phyloP scores from a whole-genome alignment of 2,113 vertebrate species.

The Amia ocellicauda region DNA sequence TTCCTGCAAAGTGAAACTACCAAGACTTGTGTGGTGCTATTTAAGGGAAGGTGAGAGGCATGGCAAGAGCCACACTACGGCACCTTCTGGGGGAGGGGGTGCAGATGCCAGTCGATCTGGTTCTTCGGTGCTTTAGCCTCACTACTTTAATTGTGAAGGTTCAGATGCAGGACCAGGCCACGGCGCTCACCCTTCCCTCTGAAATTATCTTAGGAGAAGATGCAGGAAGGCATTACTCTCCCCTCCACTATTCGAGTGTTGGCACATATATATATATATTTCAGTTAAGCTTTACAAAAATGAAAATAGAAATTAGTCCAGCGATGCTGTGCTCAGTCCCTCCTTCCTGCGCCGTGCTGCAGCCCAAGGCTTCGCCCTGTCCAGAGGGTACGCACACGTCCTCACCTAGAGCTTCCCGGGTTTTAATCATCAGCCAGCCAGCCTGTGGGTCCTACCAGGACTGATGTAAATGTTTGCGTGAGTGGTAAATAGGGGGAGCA shows the following conservation, averaged over 20 bases:
- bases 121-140: not conserved
- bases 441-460: not conserved
- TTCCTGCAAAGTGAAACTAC: conserved; percentile 26
- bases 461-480: conserved; percentile 8
- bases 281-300: too few relatives aligned
- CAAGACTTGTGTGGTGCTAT: conserved; percentile 26
- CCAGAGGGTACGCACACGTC: not conserved
- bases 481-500: conserved; percentile 13
- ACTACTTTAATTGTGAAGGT: not conserved
- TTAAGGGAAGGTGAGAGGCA: conserved; percentile 17
- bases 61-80: too few relatives aligned
- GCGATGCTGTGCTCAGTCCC: too few relatives aligned
- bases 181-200: not conserved
- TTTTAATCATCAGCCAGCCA: not conserved
- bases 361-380: too few relatives aligned
- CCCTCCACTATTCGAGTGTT: too few relatives aligned
- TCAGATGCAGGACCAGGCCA: not conserved
- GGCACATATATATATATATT: too few relatives aligned
- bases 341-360: too few relatives aligned
- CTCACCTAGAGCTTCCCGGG: not conserved
- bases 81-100: too few relatives aligned
- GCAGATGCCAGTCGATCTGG: too few relatives aligned
- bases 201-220: not conserved
- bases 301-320: too few relatives aligned
- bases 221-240: not conserved